Evolutionary conservation across 2,113 vertebrate genomes (phyloP).

Genomic region (Hippopotamus amphibius): DNA sequence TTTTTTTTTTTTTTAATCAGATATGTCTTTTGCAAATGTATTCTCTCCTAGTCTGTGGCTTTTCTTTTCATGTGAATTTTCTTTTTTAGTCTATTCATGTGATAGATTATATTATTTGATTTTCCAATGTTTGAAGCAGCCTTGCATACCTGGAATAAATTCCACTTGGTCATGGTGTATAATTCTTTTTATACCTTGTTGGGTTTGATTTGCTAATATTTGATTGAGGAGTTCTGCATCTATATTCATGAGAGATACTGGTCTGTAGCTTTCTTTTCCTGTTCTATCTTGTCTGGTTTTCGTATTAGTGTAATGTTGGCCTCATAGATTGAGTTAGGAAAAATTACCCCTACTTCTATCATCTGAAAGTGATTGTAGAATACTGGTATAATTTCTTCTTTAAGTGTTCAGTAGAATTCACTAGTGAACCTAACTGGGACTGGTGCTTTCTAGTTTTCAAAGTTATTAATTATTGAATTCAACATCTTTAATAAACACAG

Average conservation of each 20-base stretch:
- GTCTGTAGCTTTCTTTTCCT: neutral
- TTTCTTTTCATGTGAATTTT: neutral
- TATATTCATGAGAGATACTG: neutral
- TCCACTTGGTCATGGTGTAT: slow-evolving; percentile 4
- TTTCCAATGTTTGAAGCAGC: slow-evolving; percentile 1
- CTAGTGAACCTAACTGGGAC: neutral
- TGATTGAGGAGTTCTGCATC: neutral
- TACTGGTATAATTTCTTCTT: neutral
- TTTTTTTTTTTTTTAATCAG: neutral
- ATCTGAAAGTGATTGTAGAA: neutral
- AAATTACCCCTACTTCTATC: neutral
- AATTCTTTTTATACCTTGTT: slow-evolving; percentile 19
- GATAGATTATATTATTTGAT: slow-evolving; percentile 14
- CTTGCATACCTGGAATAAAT: neutral
- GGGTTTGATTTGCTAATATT: neutral
- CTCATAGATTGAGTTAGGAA: neutral
- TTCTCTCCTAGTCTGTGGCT: neutral
- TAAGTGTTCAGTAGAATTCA: neutral
- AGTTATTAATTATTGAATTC: neutral
- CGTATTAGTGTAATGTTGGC: neutral
- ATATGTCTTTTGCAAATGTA: neutral
- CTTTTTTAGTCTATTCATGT: neutral
- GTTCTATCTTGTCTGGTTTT: neutral
- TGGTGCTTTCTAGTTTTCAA: neutral
- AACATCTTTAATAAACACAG: neutral